Conservation (phyloP, 1,140 invertebrate genomes). For the Hesperophylax magnus region DNA sequence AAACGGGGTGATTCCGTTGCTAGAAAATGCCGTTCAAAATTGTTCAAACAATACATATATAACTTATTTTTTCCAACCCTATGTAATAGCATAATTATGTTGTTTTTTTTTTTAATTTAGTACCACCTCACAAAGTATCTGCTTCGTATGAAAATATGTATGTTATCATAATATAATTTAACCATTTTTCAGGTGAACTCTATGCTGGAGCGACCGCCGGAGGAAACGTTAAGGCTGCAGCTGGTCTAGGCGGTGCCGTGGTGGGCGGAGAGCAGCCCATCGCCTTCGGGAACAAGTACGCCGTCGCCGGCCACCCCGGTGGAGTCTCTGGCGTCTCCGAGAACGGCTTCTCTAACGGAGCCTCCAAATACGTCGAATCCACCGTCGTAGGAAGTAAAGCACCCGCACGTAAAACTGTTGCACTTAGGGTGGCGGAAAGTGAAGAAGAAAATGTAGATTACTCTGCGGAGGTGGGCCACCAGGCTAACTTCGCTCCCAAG, state of each 20-base stretch:
- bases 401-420: not conserved
- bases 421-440: not conserved
- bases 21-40: too few species aligned
- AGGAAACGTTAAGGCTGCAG: conserved; percentile 64
- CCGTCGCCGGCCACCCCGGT: conserved; percentile 40
- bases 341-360: conserved; percentile 22
- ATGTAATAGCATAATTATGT: too few species aligned
- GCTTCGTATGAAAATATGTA: too few species aligned
- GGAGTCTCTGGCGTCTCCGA: conserved; percentile 37
- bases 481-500: not conserved
- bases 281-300: conserved; percentile 45
- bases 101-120: too few species aligned
- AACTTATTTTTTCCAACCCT: too few species aligned
- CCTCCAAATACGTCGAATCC: conserved; percentile 15
- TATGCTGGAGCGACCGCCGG: conserved; percentile 68
- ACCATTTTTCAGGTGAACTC: conserved; percentile 61
- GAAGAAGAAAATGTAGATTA: not conserved
- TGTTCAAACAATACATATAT: too few species aligned
- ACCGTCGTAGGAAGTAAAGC: conserved; percentile 27
- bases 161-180: too few species aligned
- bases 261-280: conserved; percentile 49
- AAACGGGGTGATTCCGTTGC: too few species aligned
- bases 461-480: not conserved
- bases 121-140: too few species aligned
- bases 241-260: conserved; percentile 64